Evolutionary conservation across 1,140 invertebrate species (phyloP), one percentile per base, ranked within the genome.

Genomic region (Batillaria attramentaria): DNA sequence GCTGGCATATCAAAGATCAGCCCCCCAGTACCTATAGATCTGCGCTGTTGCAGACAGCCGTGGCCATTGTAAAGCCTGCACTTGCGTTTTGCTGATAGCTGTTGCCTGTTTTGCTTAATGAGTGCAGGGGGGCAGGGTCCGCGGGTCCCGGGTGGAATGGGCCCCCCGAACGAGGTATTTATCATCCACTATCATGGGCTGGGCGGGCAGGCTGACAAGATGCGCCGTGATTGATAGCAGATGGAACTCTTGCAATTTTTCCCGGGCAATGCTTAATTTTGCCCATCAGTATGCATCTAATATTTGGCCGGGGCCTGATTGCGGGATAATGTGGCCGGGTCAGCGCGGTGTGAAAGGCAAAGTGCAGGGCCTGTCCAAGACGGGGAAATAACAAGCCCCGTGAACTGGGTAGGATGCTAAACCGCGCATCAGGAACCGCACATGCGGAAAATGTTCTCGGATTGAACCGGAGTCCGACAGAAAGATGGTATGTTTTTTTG

Each of bases 151-250:
- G 57, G 16, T 46, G 8, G 39, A 18, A 31, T 13, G 20, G 33
- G 31, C 24, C 43, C n/a, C 69, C 69, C 69, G 16, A 72, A 46
- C 43, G 69, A 41, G 69, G 39, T 72, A 72, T 72, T 46, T 72
- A 72, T 72, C 69, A 41, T 72, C 69, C 69, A n/a, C 43, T 72
- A 72, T 72, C 69, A 72, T 72, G 69, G n/a, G 39, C 39, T 39
- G 31, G 43, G 31, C 37, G 39, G 43, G 69, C 69, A 41, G 31
- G 43, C 33, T 72, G 69, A 72, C 69, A 46, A 16, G 39, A n/a
- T 39, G 35, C 43, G 39, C 39, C 39, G 4, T 46, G 39, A 72
- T 72, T 72, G 43, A 72, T 72, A 41, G 43, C 69, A 42, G 69
- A 72, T 46, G 43, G 20, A 39, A 20, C 20, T 41, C n/a, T 46